Conservation (phyloP, 2,797 vertebrate species). For the Myotis planiceps region DNA sequence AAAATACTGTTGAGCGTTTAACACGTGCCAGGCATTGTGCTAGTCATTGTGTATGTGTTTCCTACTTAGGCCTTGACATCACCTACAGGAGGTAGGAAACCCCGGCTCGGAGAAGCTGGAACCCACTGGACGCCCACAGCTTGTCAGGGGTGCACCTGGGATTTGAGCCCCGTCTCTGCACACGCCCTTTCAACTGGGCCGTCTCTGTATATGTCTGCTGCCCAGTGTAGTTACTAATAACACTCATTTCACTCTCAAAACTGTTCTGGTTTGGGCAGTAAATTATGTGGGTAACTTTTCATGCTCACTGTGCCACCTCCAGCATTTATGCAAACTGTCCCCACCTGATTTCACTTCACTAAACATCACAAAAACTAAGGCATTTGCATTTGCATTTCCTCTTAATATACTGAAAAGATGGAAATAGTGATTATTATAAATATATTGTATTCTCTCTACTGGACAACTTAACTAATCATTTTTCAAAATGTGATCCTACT, state of each 20-base stretch:
- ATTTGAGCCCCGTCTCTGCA: neutral
- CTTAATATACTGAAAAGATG: constrained; percentile 4
- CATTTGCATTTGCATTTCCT: neutral
- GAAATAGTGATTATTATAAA: neutral
- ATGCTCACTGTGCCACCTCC: neutral
- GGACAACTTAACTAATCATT: neutral
- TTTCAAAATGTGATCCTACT: neutral
- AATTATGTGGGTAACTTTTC: neutral
- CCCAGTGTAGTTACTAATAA: neutral
- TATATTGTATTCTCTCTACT: neutral
- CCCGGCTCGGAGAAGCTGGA: neutral
- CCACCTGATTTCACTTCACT: neutral
- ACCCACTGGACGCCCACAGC: neutral
- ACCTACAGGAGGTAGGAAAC: neutral
- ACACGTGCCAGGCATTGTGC: too few relatives aligned
- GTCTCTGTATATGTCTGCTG: neutral
- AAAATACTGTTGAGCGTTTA: neutral
- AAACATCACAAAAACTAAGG: neutral
- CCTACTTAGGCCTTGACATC: neutral
- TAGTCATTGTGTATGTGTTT: neutral
- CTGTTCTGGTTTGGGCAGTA: neutral
- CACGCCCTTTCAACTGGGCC: neutral
- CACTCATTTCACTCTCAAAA: neutral
- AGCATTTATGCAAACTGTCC: neutral
- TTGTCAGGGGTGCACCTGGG: neutral